These are phyloP conservation scores for Neolamprologus fasciatus DNA, from an alignment of 2,113 vertebrate genomes.

Conservation along the genomic window DNA sequence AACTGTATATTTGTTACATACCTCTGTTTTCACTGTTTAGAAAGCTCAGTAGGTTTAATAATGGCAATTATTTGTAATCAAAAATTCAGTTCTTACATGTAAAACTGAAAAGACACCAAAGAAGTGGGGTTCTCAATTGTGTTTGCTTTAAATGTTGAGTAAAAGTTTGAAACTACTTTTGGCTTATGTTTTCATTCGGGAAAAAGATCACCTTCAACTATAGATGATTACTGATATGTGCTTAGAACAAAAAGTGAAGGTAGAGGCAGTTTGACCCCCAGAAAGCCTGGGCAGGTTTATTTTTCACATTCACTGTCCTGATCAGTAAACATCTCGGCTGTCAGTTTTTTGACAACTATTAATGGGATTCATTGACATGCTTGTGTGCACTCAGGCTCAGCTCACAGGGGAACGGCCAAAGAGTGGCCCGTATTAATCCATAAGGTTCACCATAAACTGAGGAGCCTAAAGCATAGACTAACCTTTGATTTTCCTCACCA, in stretches of 20 bases:
- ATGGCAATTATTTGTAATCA: background rate
- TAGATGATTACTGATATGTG: background rate
- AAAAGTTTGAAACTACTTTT: background rate
- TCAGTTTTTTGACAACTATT: background rate
- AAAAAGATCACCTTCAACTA: background rate
- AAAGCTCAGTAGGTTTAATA: background rate
- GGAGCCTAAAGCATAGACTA: background rate
- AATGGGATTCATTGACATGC: background rate
- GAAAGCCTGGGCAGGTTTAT: background rate
- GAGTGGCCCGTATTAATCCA: background rate
- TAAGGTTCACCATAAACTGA: background rate
- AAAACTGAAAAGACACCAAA: background rate
- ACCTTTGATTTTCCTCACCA: background rate
- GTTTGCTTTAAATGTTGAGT: background rate
- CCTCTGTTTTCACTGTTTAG: background rate
- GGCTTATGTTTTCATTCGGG: background rate
- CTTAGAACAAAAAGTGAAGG: background rate
- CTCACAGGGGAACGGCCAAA: background rate
- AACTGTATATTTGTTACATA: background rate
- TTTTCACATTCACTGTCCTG: background rate
- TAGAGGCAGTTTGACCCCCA: background rate
- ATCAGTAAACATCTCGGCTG: background rate
- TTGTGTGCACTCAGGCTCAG: background rate
- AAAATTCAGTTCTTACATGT: background rate
- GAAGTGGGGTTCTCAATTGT: background rate